phyloP scores from a whole-genome alignment of 1,140 invertebrate species.

The Brevipalpus yothersi region DNA sequence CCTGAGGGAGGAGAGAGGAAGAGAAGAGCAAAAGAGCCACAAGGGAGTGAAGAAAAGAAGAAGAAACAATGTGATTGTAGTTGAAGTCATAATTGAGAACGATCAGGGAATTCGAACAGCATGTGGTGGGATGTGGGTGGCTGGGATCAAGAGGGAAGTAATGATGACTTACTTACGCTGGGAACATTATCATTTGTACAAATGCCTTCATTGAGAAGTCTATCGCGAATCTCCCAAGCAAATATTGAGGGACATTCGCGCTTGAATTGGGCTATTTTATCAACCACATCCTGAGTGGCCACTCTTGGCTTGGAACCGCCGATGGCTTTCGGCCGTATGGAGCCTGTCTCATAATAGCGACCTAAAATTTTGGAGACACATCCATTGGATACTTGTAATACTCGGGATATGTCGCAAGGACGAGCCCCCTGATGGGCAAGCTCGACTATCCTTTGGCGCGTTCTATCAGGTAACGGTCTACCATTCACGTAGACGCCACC shows the following conservation, averaged over 20 bases:
- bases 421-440: slow-evolving; percentile 82
- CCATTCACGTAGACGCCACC: slow-evolving; percentile 95
- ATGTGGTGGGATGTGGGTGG: too few species aligned
- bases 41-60: background rate
- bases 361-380: slow-evolving; percentile 85
- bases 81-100: background rate
- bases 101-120: background rate
- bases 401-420: slow-evolving; percentile 91
- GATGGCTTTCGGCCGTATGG: slow-evolving; percentile 78
- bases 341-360: slow-evolving; percentile 94
- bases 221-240: slow-evolving; percentile 90
- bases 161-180: slow-evolving; percentile 53
- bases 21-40: background rate
- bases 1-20: slow-evolving; percentile 32
- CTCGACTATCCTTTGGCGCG: slow-evolving; percentile 84
- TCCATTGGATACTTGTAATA: slow-evolving; percentile 73
- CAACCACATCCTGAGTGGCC: slow-evolving; percentile 77
- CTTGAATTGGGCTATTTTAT: slow-evolving; percentile 86
- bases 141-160: too few species aligned
- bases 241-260: slow-evolving; percentile 90
- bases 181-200: slow-evolving; percentile 99
- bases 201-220: slow-evolving; percentile 78
- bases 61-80: background rate
- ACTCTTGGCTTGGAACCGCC: slow-evolving; percentile 84
- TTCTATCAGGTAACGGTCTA: slow-evolving; percentile 76